phyloP scores from a whole-genome alignment of 2,888 invertebrate species.

The Drosophila neoperkinsi region DNA sequence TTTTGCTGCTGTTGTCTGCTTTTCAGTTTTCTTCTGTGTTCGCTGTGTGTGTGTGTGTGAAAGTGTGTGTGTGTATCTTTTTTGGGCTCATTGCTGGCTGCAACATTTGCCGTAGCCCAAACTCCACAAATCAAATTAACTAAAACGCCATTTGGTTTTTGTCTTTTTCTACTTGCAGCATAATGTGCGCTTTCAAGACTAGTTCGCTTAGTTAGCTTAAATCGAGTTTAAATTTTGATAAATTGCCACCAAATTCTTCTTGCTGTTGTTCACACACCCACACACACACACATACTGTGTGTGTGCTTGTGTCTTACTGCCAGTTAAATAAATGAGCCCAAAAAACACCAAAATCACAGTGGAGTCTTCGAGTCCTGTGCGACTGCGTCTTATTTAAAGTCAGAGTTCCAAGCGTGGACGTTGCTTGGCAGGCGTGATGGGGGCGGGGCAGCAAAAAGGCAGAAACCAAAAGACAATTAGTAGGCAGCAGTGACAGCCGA shows the following conservation, averaged over 20 bases:
- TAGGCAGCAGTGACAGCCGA: conserved; percentile 64
- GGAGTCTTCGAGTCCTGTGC: neutral
- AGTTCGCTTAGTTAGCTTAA: conserved; percentile 71
- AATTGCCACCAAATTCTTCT: conserved; percentile 59
- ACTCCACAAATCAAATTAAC: conserved; percentile 75
- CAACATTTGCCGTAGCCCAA: conserved; percentile 28
- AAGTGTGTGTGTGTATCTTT: neutral
- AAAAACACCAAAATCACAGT: conserved; percentile 8
- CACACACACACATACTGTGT: neutral
- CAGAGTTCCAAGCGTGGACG: neutral
- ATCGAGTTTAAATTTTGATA: conserved; percentile 76
- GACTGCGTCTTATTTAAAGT: conserved; percentile 9
- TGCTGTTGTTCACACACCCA: conserved; percentile 21
- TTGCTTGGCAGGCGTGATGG: neutral
- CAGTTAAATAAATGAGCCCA: conserved; percentile 57
- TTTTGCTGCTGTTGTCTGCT: conserved; percentile 9
- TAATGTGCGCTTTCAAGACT: conserved; percentile 81
- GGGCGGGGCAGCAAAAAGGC: conserved; percentile 56
- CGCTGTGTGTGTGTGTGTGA: neutral
- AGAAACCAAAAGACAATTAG: conserved; percentile 81
- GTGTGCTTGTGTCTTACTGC: conserved; percentile 10
- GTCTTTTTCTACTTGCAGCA: conserved; percentile 80
- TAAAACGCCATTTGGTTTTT: conserved; percentile 82
- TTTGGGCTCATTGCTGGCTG: conserved; percentile 27
- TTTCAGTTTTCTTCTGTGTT: neutral